These are phyloP conservation scores for Spisula solida DNA, from an alignment of 2,888 invertebrate species.

Conservation along the genomic window DNA sequence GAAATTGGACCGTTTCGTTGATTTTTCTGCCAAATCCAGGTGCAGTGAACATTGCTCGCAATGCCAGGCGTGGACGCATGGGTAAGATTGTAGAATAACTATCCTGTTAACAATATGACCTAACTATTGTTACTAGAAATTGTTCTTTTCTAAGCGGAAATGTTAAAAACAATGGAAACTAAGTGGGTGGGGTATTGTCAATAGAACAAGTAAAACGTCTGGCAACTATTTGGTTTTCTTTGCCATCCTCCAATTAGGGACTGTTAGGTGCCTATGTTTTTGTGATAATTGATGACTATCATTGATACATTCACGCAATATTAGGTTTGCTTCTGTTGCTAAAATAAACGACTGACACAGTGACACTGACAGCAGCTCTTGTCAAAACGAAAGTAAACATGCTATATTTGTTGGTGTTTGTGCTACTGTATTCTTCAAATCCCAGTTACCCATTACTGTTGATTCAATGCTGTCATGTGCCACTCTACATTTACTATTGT, in stretches of 20 bases:
- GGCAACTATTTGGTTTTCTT: background rate
- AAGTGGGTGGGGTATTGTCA: conserved; percentile 1
- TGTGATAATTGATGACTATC: background rate
- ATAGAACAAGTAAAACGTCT: background rate
- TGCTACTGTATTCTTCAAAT: too few species aligned
- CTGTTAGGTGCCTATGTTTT: background rate
- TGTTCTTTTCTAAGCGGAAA: background rate
- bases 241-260: background rate
- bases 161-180: background rate
- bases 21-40: background rate
- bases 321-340: background rate
- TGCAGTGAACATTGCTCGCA: background rate
- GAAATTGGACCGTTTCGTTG: background rate
- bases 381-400: too few species aligned
- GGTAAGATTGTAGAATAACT: conserved; percentile 8
- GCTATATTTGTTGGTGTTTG: too few species aligned
- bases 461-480: too few species aligned
- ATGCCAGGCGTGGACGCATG: conserved; percentile 42
- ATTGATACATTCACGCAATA: background rate
- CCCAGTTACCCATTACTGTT: too few species aligned
- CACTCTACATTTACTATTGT: too few species aligned
- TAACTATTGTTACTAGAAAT: background rate
- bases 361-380: too few species aligned
- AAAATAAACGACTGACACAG: background rate
- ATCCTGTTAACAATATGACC: background rate